Percentiles rank a stretch among this genome's conserved stretches.
Evolutionary conservation across 2,113 vertebrate genomes (phyloP).

Genomic region (Triplophysa rosa): DNA sequence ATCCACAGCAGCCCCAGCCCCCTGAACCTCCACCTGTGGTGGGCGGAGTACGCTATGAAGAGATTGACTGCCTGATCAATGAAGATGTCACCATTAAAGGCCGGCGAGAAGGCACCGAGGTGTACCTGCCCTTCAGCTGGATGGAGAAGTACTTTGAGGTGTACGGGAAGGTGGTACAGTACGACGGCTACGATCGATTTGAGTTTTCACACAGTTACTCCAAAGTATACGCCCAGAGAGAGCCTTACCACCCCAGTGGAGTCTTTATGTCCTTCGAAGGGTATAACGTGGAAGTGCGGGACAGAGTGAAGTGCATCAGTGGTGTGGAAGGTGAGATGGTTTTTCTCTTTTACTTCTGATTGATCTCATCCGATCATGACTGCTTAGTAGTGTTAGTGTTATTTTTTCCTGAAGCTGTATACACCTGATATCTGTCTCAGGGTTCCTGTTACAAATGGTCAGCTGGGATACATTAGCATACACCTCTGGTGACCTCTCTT

Average conservation of each 20-base stretch:
- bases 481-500: too few relatives aligned
- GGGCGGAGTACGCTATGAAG: slow-evolving; percentile 82
- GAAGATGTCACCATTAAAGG: slow-evolving; percentile 90
- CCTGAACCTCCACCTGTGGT: slow-evolving; percentile 84
- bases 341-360: neutral
- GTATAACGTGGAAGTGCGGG: slow-evolving; percentile 96
- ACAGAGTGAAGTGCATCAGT: slow-evolving; percentile 97
- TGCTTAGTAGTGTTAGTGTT: neutral
- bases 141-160: slow-evolving; percentile 97
- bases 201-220: slow-evolving; percentile 99
- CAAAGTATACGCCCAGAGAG: slow-evolving; percentile 90
- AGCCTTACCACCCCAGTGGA: slow-evolving; percentile 89
- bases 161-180: slow-evolving; percentile 88
- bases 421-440: neutral
- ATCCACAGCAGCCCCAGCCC: slow-evolving; percentile 77
- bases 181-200: slow-evolving; percentile 90
- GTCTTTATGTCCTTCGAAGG: slow-evolving; percentile 99
- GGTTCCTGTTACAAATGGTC: neutral
- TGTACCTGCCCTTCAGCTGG: slow-evolving; percentile 95
- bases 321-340: slow-evolving; percentile 88
- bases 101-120: slow-evolving; percentile 83
- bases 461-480: neutral
- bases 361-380: neutral
- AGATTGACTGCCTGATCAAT: slow-evolving; percentile 96
- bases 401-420: neutral